Percentiles rank a stretch among this genome's conserved stretches.
Evolutionary conservation across 37 sponge, comb jelly and placozoan genomes (phyloP).

Genomic region (Agelas oroides): DNA sequence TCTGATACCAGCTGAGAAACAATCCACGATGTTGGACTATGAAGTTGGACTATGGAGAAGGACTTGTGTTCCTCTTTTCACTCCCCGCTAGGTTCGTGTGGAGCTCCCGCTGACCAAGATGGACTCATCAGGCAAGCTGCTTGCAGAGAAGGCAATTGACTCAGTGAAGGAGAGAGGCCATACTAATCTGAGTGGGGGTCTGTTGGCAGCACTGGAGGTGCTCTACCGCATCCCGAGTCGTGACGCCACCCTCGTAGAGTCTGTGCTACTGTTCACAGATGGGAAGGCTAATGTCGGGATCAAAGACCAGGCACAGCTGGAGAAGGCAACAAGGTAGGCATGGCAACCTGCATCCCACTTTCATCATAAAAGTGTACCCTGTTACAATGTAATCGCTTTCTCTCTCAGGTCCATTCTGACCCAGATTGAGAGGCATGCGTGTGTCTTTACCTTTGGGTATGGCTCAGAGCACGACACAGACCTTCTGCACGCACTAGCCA

Average conservation of each 20-base stretch:
- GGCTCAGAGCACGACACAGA: conserved; percentile 89
- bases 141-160: conserved; percentile 83
- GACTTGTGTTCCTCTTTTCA: no score
- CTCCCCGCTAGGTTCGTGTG: conserved; percentile 13
- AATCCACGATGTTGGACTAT: no score
- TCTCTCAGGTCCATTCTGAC: conserved; percentile 74
- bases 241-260: conserved; percentile 81
- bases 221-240: conserved; percentile 63
- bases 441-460: conserved; percentile 95
- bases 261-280: conserved; percentile 92
- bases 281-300: conserved; percentile 96
- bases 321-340: conserved; percentile 84
- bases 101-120: conserved; percentile 82
- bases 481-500: conserved; percentile 72
- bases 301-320: conserved; percentile 46
- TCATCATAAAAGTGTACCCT: no score
- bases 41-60: no score
- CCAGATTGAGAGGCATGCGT: conserved; percentile 86
- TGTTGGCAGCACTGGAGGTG: conserved; percentile 84
- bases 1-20: no score
- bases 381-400: background rate
- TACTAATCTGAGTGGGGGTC: conserved; percentile 96
- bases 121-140: conserved; percentile 80
- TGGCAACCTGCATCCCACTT: no score
- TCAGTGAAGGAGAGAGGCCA: conserved; percentile 85